Conservation (phyloP, 2,113 vertebrate species). For the Ardeotis arabs region DNA sequence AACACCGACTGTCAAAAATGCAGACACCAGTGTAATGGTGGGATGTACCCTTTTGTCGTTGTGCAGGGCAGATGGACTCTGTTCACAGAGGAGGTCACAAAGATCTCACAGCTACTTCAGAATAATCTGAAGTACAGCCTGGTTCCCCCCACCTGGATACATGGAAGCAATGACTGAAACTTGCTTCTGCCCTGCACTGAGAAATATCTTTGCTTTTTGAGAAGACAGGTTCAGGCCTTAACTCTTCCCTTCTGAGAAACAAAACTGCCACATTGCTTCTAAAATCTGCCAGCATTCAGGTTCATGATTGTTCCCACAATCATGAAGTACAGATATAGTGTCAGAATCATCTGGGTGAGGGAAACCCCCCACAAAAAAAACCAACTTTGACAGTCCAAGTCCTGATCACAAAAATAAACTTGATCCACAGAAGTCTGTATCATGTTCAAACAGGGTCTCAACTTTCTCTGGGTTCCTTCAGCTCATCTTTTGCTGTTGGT, state of each 20-base stretch:
- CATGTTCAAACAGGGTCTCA: background rate
- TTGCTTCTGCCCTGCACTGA: background rate
- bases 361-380: background rate
- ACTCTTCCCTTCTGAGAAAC: background rate
- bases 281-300: background rate
- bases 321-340: background rate
- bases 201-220: background rate
- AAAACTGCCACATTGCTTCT: background rate
- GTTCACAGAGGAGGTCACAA: fast-evolving
- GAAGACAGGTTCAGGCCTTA: background rate
- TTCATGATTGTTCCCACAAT: background rate
- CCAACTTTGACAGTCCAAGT: background rate
- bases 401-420: background rate
- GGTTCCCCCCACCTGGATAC: background rate
- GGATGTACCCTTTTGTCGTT: background rate
- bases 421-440: background rate
- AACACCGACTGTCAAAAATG: background rate
- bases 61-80: background rate
- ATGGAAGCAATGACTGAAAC: background rate
- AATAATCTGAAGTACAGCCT: background rate
- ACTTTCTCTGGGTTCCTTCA: background rate
- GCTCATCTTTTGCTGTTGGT: background rate
- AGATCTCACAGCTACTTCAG: background rate
- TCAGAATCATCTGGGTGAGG: background rate
- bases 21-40: background rate